A percentile compares a stretch with the other conserved stretches of the same genome.
phyloP scores from a whole-genome alignment of 2,888 invertebrate species.

The Mycalesis mineus region DNA sequence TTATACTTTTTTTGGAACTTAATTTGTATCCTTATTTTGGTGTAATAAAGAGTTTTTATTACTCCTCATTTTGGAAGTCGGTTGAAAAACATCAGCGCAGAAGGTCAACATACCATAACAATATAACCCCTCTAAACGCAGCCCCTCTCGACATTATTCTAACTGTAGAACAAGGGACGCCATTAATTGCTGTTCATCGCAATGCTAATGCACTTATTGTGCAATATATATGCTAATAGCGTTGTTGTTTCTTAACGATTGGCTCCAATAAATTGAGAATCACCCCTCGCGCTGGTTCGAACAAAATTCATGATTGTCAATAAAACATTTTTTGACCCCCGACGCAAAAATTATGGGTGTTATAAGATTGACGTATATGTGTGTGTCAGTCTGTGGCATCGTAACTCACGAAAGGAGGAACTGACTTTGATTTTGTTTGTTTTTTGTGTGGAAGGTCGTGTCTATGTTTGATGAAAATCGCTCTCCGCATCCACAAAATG shows the following conservation, averaged over 20 bases:
- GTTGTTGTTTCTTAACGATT: conserved; percentile 26
- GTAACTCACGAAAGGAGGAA: too few relatives aligned
- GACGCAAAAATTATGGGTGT: too few relatives aligned
- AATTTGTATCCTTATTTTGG: too few relatives aligned
- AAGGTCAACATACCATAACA: neutral
- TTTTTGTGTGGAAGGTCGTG: too few relatives aligned
- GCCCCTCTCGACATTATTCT: conserved; percentile 45
- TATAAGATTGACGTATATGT: too few relatives aligned
- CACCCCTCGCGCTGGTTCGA: neutral
- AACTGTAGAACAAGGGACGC: conserved; percentile 56
- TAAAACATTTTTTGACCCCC: neutral
- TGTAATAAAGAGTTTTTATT: too few relatives aligned
- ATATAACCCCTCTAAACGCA: neutral
- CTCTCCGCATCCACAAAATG: too few relatives aligned
- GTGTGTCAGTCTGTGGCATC: too few relatives aligned
- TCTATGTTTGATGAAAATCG: too few relatives aligned
- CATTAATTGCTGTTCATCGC: conserved; percentile 58
- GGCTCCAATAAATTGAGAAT: conserved; percentile 37
- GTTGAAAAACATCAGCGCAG: neutral
- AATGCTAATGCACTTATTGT: conserved; percentile 47
- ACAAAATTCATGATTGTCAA: neutral
- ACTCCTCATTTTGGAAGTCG: too few relatives aligned
- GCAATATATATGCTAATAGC: conserved; percentile 68
- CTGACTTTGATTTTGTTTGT: too few relatives aligned
- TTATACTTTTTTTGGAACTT: too few relatives aligned